Evolutionary conservation across 35 echinoderm and acorn worm species (phyloP).

Genomic region (Apostichopus parvimensis): DNA sequence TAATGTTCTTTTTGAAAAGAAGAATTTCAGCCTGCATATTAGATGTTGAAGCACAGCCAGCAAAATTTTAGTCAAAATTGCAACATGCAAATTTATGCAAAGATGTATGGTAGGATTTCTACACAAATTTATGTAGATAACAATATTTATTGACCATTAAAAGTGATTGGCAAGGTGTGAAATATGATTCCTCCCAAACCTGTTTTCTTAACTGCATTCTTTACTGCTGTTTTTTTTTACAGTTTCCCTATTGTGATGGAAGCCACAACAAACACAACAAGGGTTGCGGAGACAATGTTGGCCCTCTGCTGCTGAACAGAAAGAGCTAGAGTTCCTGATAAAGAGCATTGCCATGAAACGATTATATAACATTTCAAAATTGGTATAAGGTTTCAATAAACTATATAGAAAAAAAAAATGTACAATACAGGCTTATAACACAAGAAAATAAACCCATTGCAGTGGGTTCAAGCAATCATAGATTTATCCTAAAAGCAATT

Average conservation of each 20-base stretch:
- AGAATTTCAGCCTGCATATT: too few relatives aligned
- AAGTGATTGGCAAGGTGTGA: too few relatives aligned
- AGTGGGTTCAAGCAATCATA: background rate
- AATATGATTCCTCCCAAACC: too few relatives aligned
- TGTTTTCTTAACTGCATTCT: too few relatives aligned
- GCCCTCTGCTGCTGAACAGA: slow-evolving; percentile 68
- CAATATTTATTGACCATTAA: too few relatives aligned
- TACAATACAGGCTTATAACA: background rate
- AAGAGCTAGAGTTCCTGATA: background rate
- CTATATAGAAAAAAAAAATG: background rate
- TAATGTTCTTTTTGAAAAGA: too few relatives aligned
- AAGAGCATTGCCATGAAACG: background rate
- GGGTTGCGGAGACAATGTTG: slow-evolving; percentile 79
- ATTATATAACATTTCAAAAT: background rate
- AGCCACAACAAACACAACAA: slow-evolving; percentile 86
- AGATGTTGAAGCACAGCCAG: too few relatives aligned
- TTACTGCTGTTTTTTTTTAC: slow-evolving; percentile 33
- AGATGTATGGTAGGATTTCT: too few relatives aligned
- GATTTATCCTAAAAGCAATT: background rate
- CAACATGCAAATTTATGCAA: too few relatives aligned
- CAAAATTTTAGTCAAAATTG: too few relatives aligned
- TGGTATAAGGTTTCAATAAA: background rate
- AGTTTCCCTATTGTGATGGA: slow-evolving; percentile 98
- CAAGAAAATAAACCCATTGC: too few relatives aligned
- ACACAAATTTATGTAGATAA: too few relatives aligned